Evolutionary conservation across 2,113 vertebrate genomes (phyloP), one percentile per base, ranked within the genome.

Genomic region (Hippocampus zosterae): DNA sequence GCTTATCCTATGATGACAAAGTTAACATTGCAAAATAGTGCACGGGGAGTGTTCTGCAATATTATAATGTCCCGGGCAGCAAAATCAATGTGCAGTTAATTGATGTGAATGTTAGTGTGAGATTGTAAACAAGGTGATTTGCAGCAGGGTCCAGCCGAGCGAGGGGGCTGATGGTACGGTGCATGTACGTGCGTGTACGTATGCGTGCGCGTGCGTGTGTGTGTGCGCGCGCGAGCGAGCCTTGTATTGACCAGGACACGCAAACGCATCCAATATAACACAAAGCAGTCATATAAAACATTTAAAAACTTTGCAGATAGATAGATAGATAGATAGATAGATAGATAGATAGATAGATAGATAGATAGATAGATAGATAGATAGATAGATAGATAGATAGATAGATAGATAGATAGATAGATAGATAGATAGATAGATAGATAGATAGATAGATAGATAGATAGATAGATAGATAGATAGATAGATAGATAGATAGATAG

Each of bases 41-140:
- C 72, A 79, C 57, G 80, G 55, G 80, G 68, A 74, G 81, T 84
- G 81, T 81, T 85, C 81, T 84, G 89, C 86, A 87, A 91, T 91
- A 90, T 91, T 92, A 86, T 91, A 90, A 91, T 89, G 90, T 91
- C 88, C 83, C 88, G 78, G 85, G 84, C 82, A 88, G 89, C 86
- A 87, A 91, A 88, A 93, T 93, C 89, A 92, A 92, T 93, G 91
- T 86, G 74, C 88, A 91, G 91, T 93, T 94, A 94, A 94, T 93
- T 93, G 94, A 94, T 92, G 93, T 91, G 92, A 94, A 90, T 93
- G 88, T 92, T 91, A 92, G 92, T 92, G 90, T 91, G 92, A 92
- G 91, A 92, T 93, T 93, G 92, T 90, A 93, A 93, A 94, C 93
- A 93, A 90, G 92, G 86, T 93, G 92, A 94, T 94, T 93, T 93